Evolutionary conservation across 2,888 invertebrate genomes (phyloP).

Genomic region (Hypomecis atomaria): DNA sequence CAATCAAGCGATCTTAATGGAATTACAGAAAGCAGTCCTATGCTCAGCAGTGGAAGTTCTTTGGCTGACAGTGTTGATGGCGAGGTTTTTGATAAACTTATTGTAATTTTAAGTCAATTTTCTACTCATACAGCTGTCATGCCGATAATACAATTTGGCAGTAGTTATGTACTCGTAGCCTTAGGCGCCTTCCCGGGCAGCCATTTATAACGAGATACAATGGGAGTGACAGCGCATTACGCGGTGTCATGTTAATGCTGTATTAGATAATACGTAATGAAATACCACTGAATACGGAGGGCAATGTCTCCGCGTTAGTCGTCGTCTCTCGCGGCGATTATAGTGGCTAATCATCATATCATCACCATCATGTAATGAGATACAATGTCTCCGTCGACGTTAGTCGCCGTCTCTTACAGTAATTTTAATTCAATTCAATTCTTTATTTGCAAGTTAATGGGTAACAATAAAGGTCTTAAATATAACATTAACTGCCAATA

Average conservation of each 20-base stretch:
- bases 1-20: no score
- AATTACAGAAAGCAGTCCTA: no score
- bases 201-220: constrained; percentile 44
- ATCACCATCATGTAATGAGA: constrained; percentile 28
- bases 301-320: constrained; percentile 1
- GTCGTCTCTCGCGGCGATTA: background rate
- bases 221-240: constrained; percentile 48
- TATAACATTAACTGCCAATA: no score
- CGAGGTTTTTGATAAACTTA: no score
- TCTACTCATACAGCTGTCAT: no score
- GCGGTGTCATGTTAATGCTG: constrained; percentile 42
- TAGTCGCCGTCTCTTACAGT: background rate
- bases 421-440: no score
- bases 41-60: no score
- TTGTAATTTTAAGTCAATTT: no score
- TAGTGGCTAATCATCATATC: no score
- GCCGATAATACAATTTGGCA: background rate
- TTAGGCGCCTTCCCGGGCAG: constrained; percentile 30
- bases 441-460: no score
- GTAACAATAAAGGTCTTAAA: no score
- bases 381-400: constrained; percentile 21
- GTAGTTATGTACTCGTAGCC: constrained; percentile 5
- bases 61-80: no score
- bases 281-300: constrained; percentile 32
- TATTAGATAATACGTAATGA: constrained; percentile 41